phyloP scores from a whole-genome alignment of 2,888 invertebrate genomes.

The Hylaea fasciaria region DNA sequence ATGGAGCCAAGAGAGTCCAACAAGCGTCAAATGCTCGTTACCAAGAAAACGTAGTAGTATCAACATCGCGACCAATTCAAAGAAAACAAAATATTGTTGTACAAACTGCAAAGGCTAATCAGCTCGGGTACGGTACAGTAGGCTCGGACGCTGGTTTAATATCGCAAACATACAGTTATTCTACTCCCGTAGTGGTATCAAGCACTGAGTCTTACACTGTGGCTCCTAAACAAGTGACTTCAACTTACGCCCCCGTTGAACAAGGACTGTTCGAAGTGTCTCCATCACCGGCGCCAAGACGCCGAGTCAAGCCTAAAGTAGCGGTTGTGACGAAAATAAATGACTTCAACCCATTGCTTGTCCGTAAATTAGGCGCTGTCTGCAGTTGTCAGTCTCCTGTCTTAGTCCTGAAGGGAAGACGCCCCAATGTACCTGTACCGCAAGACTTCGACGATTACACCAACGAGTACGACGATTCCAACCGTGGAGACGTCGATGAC shows the following conservation, averaged over 20 bases:
- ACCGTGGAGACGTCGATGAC: constrained; percentile 63
- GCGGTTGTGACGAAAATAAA: constrained; percentile 88
- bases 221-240: constrained; percentile 55
- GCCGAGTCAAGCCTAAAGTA: constrained; percentile 77
- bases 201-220: constrained; percentile 57
- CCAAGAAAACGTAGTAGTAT: constrained; percentile 54
- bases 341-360: constrained; percentile 88
- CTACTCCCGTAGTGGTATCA: constrained; percentile 60
- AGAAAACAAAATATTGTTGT: constrained; percentile 73
- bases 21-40: constrained; percentile 54
- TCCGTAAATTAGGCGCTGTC: constrained; percentile 89
- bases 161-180: constrained; percentile 67
- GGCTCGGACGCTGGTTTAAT: constrained; percentile 70
- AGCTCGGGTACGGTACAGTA: constrained; percentile 68
- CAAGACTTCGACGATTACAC: constrained; percentile 64
- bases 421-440: constrained; percentile 63
- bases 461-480: constrained; percentile 59
- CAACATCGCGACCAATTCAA: constrained; percentile 54
- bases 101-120: constrained; percentile 70
- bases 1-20: constrained; percentile 55
- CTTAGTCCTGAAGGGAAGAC: constrained; percentile 78
- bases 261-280: constrained; percentile 75
- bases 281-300: constrained; percentile 58
- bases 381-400: constrained; percentile 88
- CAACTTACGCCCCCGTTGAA: constrained; percentile 66